Conservation (phyloP, 2,113 vertebrate genomes). For the Panurus biarmicus region DNA sequence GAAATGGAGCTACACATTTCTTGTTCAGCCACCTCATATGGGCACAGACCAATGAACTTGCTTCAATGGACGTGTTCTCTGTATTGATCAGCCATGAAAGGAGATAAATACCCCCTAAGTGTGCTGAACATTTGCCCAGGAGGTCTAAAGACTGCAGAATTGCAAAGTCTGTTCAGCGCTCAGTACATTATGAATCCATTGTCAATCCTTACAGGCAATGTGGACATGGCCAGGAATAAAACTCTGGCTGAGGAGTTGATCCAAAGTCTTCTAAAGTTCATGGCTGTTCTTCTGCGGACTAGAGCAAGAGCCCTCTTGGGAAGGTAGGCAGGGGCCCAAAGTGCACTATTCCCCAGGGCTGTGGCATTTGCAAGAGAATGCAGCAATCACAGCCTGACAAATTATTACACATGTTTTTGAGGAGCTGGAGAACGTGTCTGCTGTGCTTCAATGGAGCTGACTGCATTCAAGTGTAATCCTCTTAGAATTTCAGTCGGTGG, state of each 20-base stretch:
- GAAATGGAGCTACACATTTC: not conserved
- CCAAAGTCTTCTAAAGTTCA: not conserved
- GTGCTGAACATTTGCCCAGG: not conserved
- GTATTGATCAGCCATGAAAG: not conserved
- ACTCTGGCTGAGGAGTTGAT: not conserved
- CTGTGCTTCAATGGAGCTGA: not conserved
- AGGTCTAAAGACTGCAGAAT: not conserved
- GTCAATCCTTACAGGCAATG: not conserved
- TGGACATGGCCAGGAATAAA: not conserved
- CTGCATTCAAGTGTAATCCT: not conserved
- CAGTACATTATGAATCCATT: not conserved
- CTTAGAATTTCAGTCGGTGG: not conserved
- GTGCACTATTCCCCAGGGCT: not conserved
- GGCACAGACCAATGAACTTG: not conserved
- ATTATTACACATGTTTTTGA: not conserved
- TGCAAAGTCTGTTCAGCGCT: not conserved
- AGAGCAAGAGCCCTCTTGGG: not conserved
- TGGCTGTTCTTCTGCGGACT: not conserved
- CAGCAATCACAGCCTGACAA: not conserved
- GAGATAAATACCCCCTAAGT: not conserved
- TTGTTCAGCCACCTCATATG: not conserved
- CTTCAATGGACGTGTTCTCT: not conserved
- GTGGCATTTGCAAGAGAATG: not conserved
- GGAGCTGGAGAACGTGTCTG: not conserved
- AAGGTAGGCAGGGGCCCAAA: not conserved